Percentiles rank a stretch among this genome's conserved stretches.
Conservation (phyloP, 2,797 vertebrate genomes). For the Phrynocephalus guinanensis region DNA sequence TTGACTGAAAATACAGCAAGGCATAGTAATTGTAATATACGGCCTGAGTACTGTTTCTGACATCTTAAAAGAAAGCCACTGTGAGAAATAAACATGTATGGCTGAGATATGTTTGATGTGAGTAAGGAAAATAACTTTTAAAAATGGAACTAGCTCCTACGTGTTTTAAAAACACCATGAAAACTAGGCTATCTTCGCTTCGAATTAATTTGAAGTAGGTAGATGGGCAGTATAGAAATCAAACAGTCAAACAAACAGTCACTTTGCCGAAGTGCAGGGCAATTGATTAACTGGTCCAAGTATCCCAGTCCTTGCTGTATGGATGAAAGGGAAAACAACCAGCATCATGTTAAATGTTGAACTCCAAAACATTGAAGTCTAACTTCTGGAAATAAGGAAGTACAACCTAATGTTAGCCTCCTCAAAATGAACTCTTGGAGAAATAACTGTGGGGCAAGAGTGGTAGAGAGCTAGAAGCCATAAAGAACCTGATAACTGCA, state of each 20-base stretch:
- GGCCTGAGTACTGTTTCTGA: constrained; percentile 10
- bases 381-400: neutral
- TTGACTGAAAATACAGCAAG: neutral
- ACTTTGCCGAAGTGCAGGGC: neutral
- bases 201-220: constrained; percentile 7
- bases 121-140: constrained; percentile 39
- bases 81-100: neutral
- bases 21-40: accelerated
- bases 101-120: neutral
- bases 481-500: neutral
- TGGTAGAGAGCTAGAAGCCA: neutral
- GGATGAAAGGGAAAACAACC: neutral
- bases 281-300: neutral
- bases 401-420: neutral
- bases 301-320: too few species aligned
- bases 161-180: neutral
- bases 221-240: too few species aligned
- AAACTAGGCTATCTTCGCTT: neutral
- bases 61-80: constrained; percentile 33
- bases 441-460: neutral
- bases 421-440: neutral
- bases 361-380: neutral
- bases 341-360: neutral
- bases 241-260: too few species aligned
- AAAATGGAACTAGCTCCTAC: neutral